Conservation (phyloP, 2,113 vertebrate species). For the Colossoma macropomum region DNA sequence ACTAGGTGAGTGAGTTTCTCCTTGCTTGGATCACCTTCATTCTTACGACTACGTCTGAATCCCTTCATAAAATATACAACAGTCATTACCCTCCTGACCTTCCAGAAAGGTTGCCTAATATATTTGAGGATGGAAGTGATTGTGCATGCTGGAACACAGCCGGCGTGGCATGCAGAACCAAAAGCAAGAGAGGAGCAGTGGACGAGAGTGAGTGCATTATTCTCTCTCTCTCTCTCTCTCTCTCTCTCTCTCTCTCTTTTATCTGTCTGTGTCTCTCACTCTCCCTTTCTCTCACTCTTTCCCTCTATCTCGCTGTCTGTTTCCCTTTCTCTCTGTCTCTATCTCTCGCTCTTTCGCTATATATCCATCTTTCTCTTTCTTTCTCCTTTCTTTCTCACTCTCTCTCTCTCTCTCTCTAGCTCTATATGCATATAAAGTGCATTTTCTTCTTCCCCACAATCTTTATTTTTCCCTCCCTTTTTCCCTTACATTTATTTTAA, state of each 20-base stretch:
- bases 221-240: background rate
- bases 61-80: slow-evolving; percentile 74
- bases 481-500: background rate
- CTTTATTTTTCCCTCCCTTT: background rate
- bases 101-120: slow-evolving; percentile 68
- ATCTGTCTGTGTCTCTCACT: background rate
- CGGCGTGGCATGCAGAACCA: slow-evolving; percentile 37
- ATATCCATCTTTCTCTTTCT: background rate
- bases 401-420: background rate
- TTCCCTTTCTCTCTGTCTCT: background rate
- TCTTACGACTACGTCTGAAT: slow-evolving; percentile 67
- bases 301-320: background rate
- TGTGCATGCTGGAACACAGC: slow-evolving; percentile 66
- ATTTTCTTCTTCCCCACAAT: background rate
- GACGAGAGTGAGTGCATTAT: background rate
- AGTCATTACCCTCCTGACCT: slow-evolving; percentile 64
- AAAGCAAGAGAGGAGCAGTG: background rate
- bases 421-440: background rate
- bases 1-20: slow-evolving; percentile 31
- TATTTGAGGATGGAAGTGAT: slow-evolving; percentile 68
- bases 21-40: slow-evolving; percentile 63
- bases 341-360: background rate
- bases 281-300: background rate
- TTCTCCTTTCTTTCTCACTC: background rate
- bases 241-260: background rate